Evolutionary conservation across 2,888 invertebrate genomes (phyloP).

Genomic region (Amiota communis): DNA sequence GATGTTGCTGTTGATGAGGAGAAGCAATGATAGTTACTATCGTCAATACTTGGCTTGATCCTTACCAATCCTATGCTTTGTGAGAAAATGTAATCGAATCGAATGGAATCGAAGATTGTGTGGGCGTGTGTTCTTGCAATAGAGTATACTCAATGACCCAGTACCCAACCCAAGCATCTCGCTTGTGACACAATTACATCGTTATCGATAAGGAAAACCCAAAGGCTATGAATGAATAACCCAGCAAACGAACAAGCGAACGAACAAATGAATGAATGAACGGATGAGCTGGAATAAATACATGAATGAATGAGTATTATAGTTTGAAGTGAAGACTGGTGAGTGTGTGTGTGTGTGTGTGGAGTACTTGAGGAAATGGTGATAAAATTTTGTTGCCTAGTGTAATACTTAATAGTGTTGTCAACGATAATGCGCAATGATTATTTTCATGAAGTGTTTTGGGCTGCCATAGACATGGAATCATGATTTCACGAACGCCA

Average conservation of each 20-base stretch:
- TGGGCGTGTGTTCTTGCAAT: not conserved
- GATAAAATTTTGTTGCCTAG: conserved; percentile 65
- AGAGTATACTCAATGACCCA: not conserved
- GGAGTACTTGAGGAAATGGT: conserved; percentile 31
- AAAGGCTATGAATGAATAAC: conserved; percentile 1
- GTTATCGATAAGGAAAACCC: conserved; percentile 14
- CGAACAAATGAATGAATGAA: not conserved
- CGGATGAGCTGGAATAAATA: not conserved
- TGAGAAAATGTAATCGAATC: conserved; percentile 16
- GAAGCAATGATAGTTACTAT: not conserved
- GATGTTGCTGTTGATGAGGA: not conserved
- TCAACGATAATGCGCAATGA: conserved; percentile 15
- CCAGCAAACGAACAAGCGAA: not conserved
- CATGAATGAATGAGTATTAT: not conserved
- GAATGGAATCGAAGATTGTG: not conserved
- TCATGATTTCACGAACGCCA: too few species aligned
- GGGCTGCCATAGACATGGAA: not conserved
- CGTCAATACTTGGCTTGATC: not conserved
- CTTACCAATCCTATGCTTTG: conserved; percentile 1
- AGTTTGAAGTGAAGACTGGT: not conserved
- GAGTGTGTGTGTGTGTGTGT: not conserved
- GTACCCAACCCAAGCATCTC: not conserved
- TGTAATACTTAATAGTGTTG: conserved; percentile 48
- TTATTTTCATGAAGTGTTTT: not conserved
- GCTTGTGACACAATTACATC: conserved; percentile 2